Evolutionary conservation across 1,140 invertebrate genomes (phyloP), one percentile per base, ranked within the genome.

Genomic region (Ceratina calcarata): DNA sequence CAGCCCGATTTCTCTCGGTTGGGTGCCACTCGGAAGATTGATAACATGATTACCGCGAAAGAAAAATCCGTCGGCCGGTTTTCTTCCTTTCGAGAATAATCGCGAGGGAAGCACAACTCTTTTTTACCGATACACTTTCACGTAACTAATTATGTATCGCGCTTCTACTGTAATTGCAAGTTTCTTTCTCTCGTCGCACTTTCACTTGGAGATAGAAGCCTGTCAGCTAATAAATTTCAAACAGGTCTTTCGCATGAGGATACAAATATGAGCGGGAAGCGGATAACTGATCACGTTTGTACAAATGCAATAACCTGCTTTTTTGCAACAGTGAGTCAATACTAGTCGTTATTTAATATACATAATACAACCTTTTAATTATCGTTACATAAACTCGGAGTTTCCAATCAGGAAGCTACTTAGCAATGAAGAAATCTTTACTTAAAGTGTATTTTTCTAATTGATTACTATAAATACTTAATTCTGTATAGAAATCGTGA

Each of bases 121-220:
- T 79, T 79, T 51, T 65, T 71, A 51, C 12, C 45, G 62, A 37
- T 66, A 65, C 74, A 81, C 80, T 81, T 81, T 81, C 80, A 78
- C 80, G 67, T 10, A 10, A 27, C 45, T 81, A 81, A 81, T 81
- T 78, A 69, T 45, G 37, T 45, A 45, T 70, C 62, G 37, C 75
- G 57, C 32, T 65, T 45, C 37, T 10, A 10, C 37, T 78, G 69
- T 32, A 57, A 65, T 64, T 32, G 68, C 76, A 49, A 13, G 60
- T 37, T 20, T 74, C 20, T 76, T 68, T 76, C 72, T 4, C 10
- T 22, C 22, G 55, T 75, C 16, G 24, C 71, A 74, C 78, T 80
- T 80, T 80, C 78, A 74, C 78, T 27, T 12, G 1, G n/a, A 10
- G 16, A 16, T 15, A 71, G 10, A 45, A 45, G 37, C 37, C 37